Evolutionary conservation across 2,113 vertebrate species (phyloP).

Genomic region (Protobothrops flavoviridis): DNA sequence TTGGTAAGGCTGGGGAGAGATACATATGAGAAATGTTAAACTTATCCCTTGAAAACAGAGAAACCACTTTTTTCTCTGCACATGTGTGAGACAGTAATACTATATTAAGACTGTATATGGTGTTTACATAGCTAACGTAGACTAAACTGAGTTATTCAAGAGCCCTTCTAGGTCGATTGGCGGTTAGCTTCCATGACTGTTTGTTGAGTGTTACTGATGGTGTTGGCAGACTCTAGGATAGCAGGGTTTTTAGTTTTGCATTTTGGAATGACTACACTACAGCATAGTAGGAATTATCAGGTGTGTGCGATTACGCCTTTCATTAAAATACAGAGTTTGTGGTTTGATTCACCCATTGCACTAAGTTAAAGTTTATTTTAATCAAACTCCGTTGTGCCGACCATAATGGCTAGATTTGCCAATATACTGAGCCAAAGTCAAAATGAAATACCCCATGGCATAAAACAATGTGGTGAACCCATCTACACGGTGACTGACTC

Average conservation of each 20-base stretch:
- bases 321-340: not conserved
- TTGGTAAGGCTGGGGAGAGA: not conserved
- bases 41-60: not conserved
- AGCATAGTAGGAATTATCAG: not conserved
- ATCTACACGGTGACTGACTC: not conserved
- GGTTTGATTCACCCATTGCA: not conserved
- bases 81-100: not conserved
- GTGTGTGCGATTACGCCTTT: not conserved
- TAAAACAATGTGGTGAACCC: not conserved
- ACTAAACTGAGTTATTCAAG: constrained; percentile 15
- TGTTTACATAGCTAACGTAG: not conserved
- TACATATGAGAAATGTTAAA: not conserved
- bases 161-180: not conserved
- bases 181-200: not conserved
- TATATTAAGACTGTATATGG: not conserved
- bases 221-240: not conserved
- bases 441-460: not conserved
- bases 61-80: not conserved
- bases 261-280: not conserved
- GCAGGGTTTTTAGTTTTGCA: not conserved
- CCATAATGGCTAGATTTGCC: not conserved
- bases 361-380: not conserved
- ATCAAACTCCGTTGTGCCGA: not conserved
- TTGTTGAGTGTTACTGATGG: not conserved
- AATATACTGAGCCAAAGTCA: not conserved